Evolutionary conservation across 2,797 vertebrate species (phyloP).

Genomic region (Coranthus polyacanthus): DNA sequence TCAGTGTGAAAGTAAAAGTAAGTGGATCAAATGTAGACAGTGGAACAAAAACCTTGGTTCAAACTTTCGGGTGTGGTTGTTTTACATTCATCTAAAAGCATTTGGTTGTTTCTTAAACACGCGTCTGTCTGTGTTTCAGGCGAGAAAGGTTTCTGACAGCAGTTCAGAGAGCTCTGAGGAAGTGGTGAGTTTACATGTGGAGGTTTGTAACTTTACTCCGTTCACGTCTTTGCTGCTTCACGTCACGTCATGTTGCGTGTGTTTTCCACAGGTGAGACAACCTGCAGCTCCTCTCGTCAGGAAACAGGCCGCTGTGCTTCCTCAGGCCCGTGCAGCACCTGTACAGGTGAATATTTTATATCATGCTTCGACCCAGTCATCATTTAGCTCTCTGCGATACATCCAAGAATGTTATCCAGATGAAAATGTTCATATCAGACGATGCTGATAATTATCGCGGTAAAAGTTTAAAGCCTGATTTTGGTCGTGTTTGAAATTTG

Average conservation of each 20-base stretch:
- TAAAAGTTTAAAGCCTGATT: too few species aligned
- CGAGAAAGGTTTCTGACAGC: slow-evolving; percentile 59
- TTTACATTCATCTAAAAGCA: neutral
- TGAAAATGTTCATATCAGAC: too few species aligned
- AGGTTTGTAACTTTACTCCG: neutral
- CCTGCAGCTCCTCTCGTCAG: slow-evolving; percentile 41
- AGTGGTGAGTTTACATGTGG: slow-evolving; percentile 65
- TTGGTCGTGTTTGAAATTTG: too few species aligned
- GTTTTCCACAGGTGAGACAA: slow-evolving; percentile 55
- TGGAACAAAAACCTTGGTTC: too few species aligned
- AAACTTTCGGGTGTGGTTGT: neutral
- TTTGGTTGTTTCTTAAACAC: neutral
- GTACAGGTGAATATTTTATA: slow-evolving; percentile 62
- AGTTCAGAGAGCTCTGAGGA: slow-evolving; percentile 87
- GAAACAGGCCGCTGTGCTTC: slow-evolving; percentile 22
- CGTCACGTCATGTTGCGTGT: slow-evolving; percentile 6
- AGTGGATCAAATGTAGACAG: too few species aligned
- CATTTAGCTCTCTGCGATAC: too few species aligned
- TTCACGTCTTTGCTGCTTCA: neutral
- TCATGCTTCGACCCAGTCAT: neutral
- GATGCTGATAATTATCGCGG: too few species aligned
- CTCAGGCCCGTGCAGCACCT: slow-evolving; percentile 28
- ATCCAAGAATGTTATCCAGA: too few species aligned
- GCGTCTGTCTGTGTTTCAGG: slow-evolving; percentile 61
- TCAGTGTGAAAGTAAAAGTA: too few species aligned